These are phyloP conservation scores for Ceraclea dissimilis DNA, from an alignment of 2,888 invertebrate species.

Conservation along the genomic window DNA sequence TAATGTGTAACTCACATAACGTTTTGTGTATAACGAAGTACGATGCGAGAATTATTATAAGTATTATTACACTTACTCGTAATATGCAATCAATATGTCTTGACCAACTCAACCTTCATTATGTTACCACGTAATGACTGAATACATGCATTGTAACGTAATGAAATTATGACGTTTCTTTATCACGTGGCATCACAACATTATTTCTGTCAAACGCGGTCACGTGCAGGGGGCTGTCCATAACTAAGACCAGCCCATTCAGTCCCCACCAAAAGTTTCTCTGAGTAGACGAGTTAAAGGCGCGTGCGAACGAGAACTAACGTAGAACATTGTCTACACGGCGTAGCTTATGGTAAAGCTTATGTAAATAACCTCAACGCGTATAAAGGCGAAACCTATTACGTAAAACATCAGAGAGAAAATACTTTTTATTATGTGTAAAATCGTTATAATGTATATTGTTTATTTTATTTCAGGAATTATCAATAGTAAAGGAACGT, in stretches of 20 bases:
- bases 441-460: too few species aligned
- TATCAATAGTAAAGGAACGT: conserved; percentile 78
- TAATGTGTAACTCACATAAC: too few species aligned
- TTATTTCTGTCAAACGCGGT: not conserved
- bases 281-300: not conserved
- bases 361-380: not conserved
- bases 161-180: not conserved
- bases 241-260: not conserved
- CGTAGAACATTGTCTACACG: too few species aligned
- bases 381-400: not conserved
- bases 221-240: not conserved
- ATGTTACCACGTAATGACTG: not conserved
- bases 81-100: not conserved
- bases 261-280: not conserved
- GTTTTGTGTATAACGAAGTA: not conserved
- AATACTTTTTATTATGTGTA: too few species aligned
- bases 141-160: not conserved
- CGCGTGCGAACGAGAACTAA: too few species aligned
- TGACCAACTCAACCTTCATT: conserved; percentile 5
- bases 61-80: too few species aligned
- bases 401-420: too few species aligned
- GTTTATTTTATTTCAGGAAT: conserved; percentile 57
- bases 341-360: too few species aligned
- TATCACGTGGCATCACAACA: not conserved
- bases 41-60: too few species aligned